Evolutionary conservation across 2,797 vertebrate species (phyloP), one percentile per base, ranked within the genome.

Genomic region (Tinamus major): DNA sequence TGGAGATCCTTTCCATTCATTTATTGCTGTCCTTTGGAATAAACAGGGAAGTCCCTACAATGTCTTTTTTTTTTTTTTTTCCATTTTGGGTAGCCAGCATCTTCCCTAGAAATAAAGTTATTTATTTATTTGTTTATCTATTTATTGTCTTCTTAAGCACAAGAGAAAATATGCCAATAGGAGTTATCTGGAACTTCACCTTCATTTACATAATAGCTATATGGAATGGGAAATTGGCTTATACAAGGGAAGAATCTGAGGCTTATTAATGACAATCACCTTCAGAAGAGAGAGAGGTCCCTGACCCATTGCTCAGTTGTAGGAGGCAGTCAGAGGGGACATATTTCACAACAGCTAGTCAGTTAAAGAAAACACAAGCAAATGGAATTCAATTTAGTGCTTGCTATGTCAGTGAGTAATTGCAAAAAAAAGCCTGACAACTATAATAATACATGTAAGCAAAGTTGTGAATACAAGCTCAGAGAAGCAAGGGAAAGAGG

Each of bases 141-240:
- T 35, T 35, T 35, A 35, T 86, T 1, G 49, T 80, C 19, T 63
- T 84, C 86, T 81, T 65, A 79, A 76, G 86, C 1, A 0, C 63
- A 33, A 92, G 21, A 21, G 1, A 11, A 84, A 42, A 76, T 41
- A 23, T 90, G 48, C 24, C 71, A 79, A 19, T 49, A 13, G 27
- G 84, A 82, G 12, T 62, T 90, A 79, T 49, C 72, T 62, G 75
- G 48, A 88, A 21, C 31, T 79, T 90, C 53, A 79, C 71, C 56
- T 94, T 81, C 8, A 71, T 94, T 94, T 94, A 41, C 56, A 64
- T 94, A 94, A 93, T 89, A 91, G 24, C 61, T 75, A 10, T 71
- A 59, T 82, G 59, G 26, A 70, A 65, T 29, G 19, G 64, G 75
- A 88, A 94, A 94, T 75, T 90, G 27, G 48, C n/a, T 93, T 89